Conservation (phyloP, 2,888 invertebrate species). For the Argyra leucocephala region DNA sequence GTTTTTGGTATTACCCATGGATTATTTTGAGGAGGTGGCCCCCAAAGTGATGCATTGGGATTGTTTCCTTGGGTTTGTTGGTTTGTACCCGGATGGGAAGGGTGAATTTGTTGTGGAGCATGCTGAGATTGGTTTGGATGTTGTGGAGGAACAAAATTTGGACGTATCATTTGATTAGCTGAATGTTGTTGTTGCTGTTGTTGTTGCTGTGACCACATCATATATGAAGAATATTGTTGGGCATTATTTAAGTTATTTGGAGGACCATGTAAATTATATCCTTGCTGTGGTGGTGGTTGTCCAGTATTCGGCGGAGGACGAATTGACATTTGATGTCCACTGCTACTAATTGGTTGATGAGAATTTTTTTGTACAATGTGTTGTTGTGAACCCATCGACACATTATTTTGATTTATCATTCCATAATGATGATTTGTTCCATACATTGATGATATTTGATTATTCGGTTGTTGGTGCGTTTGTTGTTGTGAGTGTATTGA, state of each 20-base stretch:
- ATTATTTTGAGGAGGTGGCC: conserved; percentile 42
- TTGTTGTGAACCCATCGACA: conserved; percentile 26
- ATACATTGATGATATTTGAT: conserved; percentile 24
- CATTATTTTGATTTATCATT: conserved; percentile 34
- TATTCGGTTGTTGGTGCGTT: conserved; percentile 28
- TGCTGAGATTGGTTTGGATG: conserved; percentile 24
- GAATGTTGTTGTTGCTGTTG: conserved; percentile 26
- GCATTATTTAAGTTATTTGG: conserved; percentile 13
- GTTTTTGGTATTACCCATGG: conserved; percentile 40
- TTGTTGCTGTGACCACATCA: conserved; percentile 37
- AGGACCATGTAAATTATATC: conserved; percentile 27
- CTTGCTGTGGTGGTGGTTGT: conserved; percentile 24
- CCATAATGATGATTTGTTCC: conserved; percentile 26
- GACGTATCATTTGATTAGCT: conserved; percentile 29
- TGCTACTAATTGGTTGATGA: conserved; percentile 21
- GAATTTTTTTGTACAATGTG: conserved; percentile 27
- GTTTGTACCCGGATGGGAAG: conserved; percentile 21
- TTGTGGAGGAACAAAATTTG: conserved; percentile 23
- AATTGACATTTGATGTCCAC: conserved; percentile 30
- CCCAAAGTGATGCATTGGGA: conserved; percentile 41
- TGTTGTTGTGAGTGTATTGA: conserved; percentile 30
- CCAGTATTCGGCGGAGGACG: conserved; percentile 26
- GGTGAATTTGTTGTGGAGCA: conserved; percentile 30
- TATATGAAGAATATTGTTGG: conserved; percentile 36
- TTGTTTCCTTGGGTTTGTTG: conserved; percentile 28